Base-by-base conservation (phyloP, 2,113 vertebrate genomes). In the Bombycilla garrulus region DNA sequence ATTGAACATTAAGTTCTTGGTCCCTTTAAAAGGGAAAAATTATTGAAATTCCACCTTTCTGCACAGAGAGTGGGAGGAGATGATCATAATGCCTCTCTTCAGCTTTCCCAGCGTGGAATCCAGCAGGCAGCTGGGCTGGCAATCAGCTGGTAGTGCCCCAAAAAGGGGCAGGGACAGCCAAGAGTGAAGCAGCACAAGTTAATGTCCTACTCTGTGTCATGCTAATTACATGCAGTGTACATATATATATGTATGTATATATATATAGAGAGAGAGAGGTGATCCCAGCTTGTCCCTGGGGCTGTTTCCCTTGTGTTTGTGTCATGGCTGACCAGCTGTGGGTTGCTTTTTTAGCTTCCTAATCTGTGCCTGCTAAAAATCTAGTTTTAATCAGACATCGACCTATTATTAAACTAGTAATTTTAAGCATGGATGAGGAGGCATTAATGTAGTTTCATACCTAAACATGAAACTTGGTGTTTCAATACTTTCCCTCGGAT, bases 251-350 rank as follows among this genome's bases (percentile, higher is more conserved):
- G 2, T 36, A 11, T 36, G 1, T 60, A 5, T 36, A 16, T 47
- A 8, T 16, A 12, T 19, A 11, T 4, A 7, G 13, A 42, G 42
- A 3, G 6, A 42, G 42, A 3, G 6, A 1, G 2, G 23, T 54
- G 45, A 62, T 57, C 1, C 1, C 24, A 6, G 0, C 0, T 2
- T 29, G 13, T 61, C 23, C n/a, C 33, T 2, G 2, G 10, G 50
- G 29, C 38, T 73, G 17, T 65, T 87, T 31, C 15, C 19, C 28
- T 64, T 16, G 1, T 51, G 70, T 67, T 83, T 3, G 0, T 17
- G 50, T 60, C 31, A 3, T 25, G 65, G 29, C 64, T 89, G 50
- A 54, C 26, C 20, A 61, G 3, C 54, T 57, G 10, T 9, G 25
- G 33, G 17, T 47, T 74, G 25, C 8, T 33, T 66, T 57, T 38